Evolutionary conservation across 1,140 invertebrate species (phyloP), one percentile per base, ranked within the genome.

Genomic region (Polyergus mexicanus): DNA sequence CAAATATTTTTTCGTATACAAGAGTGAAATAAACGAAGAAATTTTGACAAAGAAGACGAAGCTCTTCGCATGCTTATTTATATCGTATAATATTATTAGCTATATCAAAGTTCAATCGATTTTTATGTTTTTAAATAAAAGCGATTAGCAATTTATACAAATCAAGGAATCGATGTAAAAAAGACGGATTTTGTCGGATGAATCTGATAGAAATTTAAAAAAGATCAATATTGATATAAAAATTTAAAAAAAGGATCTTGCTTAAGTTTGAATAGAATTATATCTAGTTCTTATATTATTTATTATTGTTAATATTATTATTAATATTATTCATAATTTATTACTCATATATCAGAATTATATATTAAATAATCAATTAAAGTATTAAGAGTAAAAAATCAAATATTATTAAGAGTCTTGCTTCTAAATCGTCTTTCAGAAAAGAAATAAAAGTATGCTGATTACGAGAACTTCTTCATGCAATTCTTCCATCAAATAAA

Each of bases 381-480:
- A 22, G 4, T 56, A 74, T 3, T 38, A 75, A 25, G 16, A 75
- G 3, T 41, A 72, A 54, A 16, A 72, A 54, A 71, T 35, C 0
- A 58, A 75, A 16, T 74, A 1, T 13, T 25, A 54, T n/a, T n/a
- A n/a, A 56, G 2, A 3, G 5, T 4, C 11, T 16, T 58, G 13
- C n/a, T 58, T 19, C 56, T 38, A 38, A 74, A 25, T 74, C 54
- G 13, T 13, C 3, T 47, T 47, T 3, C 13, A 13, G 11, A 10
- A 56, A 56, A 58, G n/a, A 38, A 58, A 75, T 58, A n/a, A 75
- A 32, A 6, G n/a, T 75, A 7, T 58, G 35, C n/a, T 25, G 32
- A 54, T 28, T 72, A 22, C 13, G 11, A 72, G 51, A 32, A 13
- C 38, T 74, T 74, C 38, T 74, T 74, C 51, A 74, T 38, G 71